Percentiles rank a stretch among this genome's conserved stretches.
Evolutionary conservation across 2,888 invertebrate species (phyloP).

Genomic region (Drosophila ochracea): DNA sequence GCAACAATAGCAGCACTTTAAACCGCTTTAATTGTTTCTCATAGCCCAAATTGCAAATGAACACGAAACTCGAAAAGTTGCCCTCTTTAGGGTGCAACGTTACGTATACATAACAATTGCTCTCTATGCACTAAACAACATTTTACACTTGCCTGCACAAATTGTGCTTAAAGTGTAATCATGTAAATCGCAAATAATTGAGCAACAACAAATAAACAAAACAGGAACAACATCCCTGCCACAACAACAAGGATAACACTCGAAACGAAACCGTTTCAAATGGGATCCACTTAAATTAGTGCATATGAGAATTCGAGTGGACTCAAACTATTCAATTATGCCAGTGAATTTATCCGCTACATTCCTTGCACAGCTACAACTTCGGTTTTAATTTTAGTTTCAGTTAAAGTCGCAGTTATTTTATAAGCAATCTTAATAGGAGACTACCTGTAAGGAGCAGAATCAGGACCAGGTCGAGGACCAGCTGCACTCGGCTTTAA

Average conservation of each 20-base stretch:
- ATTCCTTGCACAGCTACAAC: not conserved
- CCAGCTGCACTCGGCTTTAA: slow-evolving; percentile 8
- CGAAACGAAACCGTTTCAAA: slow-evolving; percentile 27
- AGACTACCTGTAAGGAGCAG: not conserved
- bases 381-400: not conserved
- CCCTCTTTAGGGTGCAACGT: slow-evolving; percentile 42
- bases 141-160: slow-evolving; percentile 69
- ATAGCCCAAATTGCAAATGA: slow-evolving; percentile 78
- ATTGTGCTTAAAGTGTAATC: slow-evolving; percentile 75
- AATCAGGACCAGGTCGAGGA: not conserved
- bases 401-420: slow-evolving; percentile 11
- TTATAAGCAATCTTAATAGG: not conserved
- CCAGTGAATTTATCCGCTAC: slow-evolving; percentile 20
- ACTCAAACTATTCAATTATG: slow-evolving; percentile 46
- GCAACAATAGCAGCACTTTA: slow-evolving; percentile 49
- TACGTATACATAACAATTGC: slow-evolving; percentile 68
- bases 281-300: slow-evolving; percentile 42
- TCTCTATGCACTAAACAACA: slow-evolving; percentile 51
- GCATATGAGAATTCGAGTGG: slow-evolving; percentile 26
- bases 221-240: not conserved
- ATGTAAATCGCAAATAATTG: slow-evolving; percentile 73
- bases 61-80: slow-evolving; percentile 75
- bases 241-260: slow-evolving; percentile 28
- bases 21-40: slow-evolving; percentile 72
- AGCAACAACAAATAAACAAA: slow-evolving; percentile 30